Base-by-base conservation (phyloP, 1,140 invertebrate species). In the Drosophila melanogaster region DNA sequence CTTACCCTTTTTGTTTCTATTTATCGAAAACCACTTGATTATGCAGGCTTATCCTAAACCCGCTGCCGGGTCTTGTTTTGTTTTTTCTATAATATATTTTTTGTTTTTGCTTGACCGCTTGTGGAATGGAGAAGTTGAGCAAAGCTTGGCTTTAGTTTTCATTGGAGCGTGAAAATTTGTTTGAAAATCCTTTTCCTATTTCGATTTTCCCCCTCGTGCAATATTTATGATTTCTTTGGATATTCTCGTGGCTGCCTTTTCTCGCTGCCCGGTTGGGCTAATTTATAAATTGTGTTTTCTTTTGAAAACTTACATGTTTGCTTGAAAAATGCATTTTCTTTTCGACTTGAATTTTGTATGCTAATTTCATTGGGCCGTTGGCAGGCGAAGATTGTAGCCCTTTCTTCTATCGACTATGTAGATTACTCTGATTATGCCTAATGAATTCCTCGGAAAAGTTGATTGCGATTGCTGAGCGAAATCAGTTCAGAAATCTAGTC, bases 21-120 rank as follows among this genome's bases (percentile, higher is more conserved):
- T 90, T 90, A 90, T 90, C 78, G 85, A 81, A 90, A 85, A 90
- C 86, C 85, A 85, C 85, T 90, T 90, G 85, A 90, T 90, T 90
- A 90, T 90, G 85, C 85, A 90, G 85, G 85, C 77, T 90, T 90
- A 90, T 78, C 77, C 85, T 51, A 70, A 50, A 60, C 37, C 77
- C 67, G 72, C 57, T 65, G 76, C 46, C 49, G 38, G 41, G 74
- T 58, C 67, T 26, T 30, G 30, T 58, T 76, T 73, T 59, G 50
- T 69, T 60, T 69, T 60, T 78, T 66, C 54, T 57, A 64, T 73
- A 67, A 72, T 62, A 72, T 61, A 66, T 71, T 58, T 56, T 38
- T 46, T 24, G 49, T 46, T 49, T 49, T 49, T 49, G 41, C 65
- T 69, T 71, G 67, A 71, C 67, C 67, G 19, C 35, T 43, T 26